Base-by-base conservation (phyloP, 2,888 invertebrate genomes). In the Polia nebulosa region DNA sequence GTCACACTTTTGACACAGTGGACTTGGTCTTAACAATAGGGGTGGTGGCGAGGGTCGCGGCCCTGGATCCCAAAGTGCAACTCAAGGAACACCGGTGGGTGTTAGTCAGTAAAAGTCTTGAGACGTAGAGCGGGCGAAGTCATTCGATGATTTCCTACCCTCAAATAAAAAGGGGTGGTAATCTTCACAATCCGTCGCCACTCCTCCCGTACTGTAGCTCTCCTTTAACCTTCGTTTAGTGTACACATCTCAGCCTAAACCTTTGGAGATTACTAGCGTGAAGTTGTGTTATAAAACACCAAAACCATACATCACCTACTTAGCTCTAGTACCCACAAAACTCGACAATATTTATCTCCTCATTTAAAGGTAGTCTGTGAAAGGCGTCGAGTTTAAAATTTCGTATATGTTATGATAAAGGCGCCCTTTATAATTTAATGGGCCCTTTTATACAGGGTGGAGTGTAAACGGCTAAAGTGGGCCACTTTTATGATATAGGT, bases 361-460 rank as follows among this genome's bases (percentile, higher is more conserved):
- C 55, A 74, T 70, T 44, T 49, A 32, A 20, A 27, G 57, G 34
- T 52, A 53, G 60, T 53, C 56, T 32, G 75, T 45, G 53, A 71
- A 71, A 60, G 65, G 60, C 76, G 65, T 65, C 0, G 52, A 44
- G 71, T 75, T 76, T 71, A 61, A 75, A 76, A 76, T 76, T 75
- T 65, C 60, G 65, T 32, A 32, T 49, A 32, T 52, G 41, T 65
- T 75, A 52, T 75, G 65, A 66, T 75, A 71, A 64, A 71, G 41
- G 39, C 17, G 45, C 20, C 71, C 25, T 36, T 65, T 61, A 71
- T 61, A 61, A 76, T 65, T 65, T 71, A 76, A 76, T 71, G 76
- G 65, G 13, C 56, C 25, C 52, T 76, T 76, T 52, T 15, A 57
- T 60, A 44, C 53, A 8, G 65, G 52, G 36, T 64, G 71, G 56